phyloP scores from a whole-genome alignment of 2,888 invertebrate species.

The Harpalus rubripes region DNA sequence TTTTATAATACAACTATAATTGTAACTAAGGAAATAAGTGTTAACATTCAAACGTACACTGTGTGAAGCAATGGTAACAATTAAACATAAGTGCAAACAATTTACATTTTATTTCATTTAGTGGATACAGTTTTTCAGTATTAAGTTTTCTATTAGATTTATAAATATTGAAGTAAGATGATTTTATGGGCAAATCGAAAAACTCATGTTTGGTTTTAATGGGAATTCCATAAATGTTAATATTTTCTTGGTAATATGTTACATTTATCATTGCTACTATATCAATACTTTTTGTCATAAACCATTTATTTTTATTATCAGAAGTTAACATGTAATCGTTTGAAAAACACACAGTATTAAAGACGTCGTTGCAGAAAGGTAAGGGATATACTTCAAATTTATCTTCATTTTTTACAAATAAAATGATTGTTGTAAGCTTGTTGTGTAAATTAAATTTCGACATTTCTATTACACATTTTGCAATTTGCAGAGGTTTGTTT shows the following conservation, averaged over 20 bases:
- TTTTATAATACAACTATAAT: background rate
- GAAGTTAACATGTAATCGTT: slow-evolving; percentile 13
- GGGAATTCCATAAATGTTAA: slow-evolving; percentile 64
- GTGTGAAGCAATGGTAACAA: slow-evolving; percentile 56
- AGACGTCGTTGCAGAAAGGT: slow-evolving; percentile 9
- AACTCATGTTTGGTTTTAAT: slow-evolving; percentile 63
- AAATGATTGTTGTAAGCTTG: background rate
- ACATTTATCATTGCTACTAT: slow-evolving; percentile 23
- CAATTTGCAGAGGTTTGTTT: slow-evolving; percentile 66
- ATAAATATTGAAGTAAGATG: slow-evolving; percentile 67
- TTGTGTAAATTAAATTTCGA: background rate
- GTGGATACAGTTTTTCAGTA: slow-evolving; percentile 50
- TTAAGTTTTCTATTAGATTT: slow-evolving; percentile 1
- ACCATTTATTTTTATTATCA: too few relatives aligned
- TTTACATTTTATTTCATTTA: slow-evolving; percentile 65
- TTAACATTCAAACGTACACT: background rate
- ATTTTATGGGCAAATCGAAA: slow-evolving; percentile 60
- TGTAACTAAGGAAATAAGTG: background rate
- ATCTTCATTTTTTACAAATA: background rate
- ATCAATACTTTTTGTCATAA: slow-evolving; percentile 25
- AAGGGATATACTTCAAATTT: background rate
- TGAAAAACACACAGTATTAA: slow-evolving; percentile 11
- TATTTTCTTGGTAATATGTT: slow-evolving; percentile 35
- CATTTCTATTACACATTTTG: slow-evolving; percentile 59
- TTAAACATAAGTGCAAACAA: slow-evolving; percentile 54